These are phyloP conservation scores for Elysia crispata DNA, from an alignment of 2,888 invertebrate genomes.

Conservation along the genomic window DNA sequence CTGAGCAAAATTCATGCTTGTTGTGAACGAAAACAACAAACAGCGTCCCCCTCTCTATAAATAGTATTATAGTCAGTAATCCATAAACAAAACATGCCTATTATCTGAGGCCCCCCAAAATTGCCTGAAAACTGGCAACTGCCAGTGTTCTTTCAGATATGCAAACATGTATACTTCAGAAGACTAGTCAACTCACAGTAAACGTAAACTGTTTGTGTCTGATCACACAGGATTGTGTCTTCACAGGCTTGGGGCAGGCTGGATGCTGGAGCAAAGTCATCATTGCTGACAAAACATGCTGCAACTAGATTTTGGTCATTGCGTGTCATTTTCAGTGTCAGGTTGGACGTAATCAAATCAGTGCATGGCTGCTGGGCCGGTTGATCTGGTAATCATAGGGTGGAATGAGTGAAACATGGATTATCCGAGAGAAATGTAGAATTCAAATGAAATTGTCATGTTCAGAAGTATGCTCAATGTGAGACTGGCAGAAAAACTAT, in stretches of 20 bases:
- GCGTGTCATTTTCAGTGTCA: conserved; percentile 12
- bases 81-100: too few species aligned
- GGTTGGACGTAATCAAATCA: not conserved
- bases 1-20: too few species aligned
- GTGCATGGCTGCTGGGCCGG: not conserved
- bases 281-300: conserved; percentile 28
- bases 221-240: not conserved
- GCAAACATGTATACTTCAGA: too few species aligned
- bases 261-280: not conserved
- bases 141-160: too few species aligned
- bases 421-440: not conserved
- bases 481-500: too few species aligned
- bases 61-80: too few species aligned
- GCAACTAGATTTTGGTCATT: conserved; percentile 15
- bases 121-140: too few species aligned
- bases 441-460: too few species aligned
- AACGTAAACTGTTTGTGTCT: conserved; percentile 9
- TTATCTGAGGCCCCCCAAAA: too few species aligned
- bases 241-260: not conserved
- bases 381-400: not conserved
- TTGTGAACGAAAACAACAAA: too few species aligned
- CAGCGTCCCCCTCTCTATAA: too few species aligned
- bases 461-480: too few species aligned
- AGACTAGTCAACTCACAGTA: conserved; percentile 14
- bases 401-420: not conserved